phyloP scores from a whole-genome alignment of 1,140 invertebrate genomes.

The Drosophila ogumai region DNA sequence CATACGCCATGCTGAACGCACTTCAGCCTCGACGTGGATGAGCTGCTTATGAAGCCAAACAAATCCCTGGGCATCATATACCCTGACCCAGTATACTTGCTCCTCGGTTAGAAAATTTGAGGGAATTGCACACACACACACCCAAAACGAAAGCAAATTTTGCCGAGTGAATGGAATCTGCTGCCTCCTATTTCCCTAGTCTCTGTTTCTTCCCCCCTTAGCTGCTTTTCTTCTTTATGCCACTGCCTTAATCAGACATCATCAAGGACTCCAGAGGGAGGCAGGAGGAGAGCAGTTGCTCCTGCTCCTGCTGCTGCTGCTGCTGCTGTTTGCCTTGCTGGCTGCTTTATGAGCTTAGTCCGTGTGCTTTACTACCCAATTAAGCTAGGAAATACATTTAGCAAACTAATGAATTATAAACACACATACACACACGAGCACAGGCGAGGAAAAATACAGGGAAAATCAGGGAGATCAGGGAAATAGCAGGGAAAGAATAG shows the following conservation, averaged over 20 bases:
- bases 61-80: neutral
- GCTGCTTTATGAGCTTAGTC: constrained; percentile 65
- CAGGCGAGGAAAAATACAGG: neutral
- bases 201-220: neutral
- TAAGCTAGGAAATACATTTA: constrained; percentile 77
- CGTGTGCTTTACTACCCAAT: constrained; percentile 67
- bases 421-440: constrained; percentile 39
- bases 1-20: constrained; percentile 14
- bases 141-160: constrained; percentile 5
- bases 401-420: constrained; percentile 78
- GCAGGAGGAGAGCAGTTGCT: neutral
- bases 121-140: constrained; percentile 1
- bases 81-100: neutral
- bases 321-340: constrained; percentile 48
- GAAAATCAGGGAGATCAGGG: no score
- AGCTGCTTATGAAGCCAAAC: constrained; percentile 33
- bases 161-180: constrained; percentile 12
- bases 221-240: constrained; percentile 29
- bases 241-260: constrained; percentile 49
- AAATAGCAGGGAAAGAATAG: neutral
- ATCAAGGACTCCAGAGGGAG: constrained; percentile 19
- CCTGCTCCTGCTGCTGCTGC: neutral
- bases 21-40: constrained; percentile 5
- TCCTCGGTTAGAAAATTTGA: constrained; percentile 16
- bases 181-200: constrained; percentile 5